A percentile compares a stretch with the other conserved stretches of the same genome.
Conservation (phyloP, 1,140 invertebrate genomes). For the Dryas iulia region DNA sequence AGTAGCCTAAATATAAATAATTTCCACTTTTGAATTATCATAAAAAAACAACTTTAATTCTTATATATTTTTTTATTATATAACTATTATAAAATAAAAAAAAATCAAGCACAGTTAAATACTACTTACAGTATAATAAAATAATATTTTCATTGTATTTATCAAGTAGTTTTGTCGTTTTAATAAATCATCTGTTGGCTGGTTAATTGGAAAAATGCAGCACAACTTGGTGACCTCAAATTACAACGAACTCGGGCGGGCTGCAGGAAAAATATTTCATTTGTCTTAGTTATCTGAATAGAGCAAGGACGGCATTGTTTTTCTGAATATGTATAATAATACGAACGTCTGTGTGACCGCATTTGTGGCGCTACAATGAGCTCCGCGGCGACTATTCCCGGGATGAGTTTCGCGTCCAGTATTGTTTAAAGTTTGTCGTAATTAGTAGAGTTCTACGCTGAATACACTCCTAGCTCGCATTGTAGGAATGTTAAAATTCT, state of each 20-base stretch:
- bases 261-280: constrained; percentile 66
- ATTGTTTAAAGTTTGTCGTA: constrained; percentile 80
- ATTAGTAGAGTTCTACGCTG: constrained; percentile 73
- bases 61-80: no score
- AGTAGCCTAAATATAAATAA: background rate
- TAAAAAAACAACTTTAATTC: no score
- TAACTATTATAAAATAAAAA: background rate
- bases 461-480: constrained; percentile 70
- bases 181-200: constrained; percentile 33
- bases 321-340: constrained; percentile 77
- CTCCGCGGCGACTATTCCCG: constrained; percentile 65
- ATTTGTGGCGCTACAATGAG: constrained; percentile 73
- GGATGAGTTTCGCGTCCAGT: constrained; percentile 78
- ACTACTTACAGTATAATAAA: background rate
- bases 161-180: constrained; percentile 27
- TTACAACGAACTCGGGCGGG: constrained; percentile 31
- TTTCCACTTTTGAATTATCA: background rate
- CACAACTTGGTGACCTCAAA: constrained; percentile 38
- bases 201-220: constrained; percentile 40
- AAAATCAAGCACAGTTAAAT: background rate
- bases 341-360: constrained; percentile 73
- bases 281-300: constrained; percentile 75
- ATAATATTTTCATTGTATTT: constrained; percentile 15
- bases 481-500: constrained; percentile 53
- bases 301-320: constrained; percentile 73